Evolutionary conservation across 2,113 vertebrate species (phyloP), one percentile per base, ranked within the genome.

Genomic region (Cervus canadensis): DNA sequence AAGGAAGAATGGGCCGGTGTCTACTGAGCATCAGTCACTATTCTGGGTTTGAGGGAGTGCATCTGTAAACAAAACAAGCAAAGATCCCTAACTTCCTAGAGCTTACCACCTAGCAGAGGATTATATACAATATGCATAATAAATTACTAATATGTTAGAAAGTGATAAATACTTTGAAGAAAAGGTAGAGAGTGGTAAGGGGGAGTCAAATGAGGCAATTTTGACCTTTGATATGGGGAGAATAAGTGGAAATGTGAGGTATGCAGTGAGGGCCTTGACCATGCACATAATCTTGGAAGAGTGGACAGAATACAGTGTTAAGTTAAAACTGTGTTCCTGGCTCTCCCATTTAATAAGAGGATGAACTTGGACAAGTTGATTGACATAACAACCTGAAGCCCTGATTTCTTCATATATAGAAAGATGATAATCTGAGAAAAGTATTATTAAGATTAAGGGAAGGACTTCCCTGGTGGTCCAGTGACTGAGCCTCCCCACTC

Each of bases 331-430:
- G 43, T 89, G 26, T 95, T 50, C 81, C 45, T 97, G 33, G 36
- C n/a, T 85, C 3, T 96, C 62, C 33, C 86, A 76, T 40, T 76
- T 96, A 40, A 9, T 8, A 97, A 89, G 23, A 64, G 79, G 89
- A 43, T 95, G 76, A 97, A 93, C 56, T 67, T 96, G 54, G 74
- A 74, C 52, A 95, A 88, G 60, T 95, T 95, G 88, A 95, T 81
- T 94, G 86, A 90, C 71, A 71, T 97, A 97, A 94, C 56, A 97
- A 84, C 43, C 33, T 89, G 52, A 67, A 89, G 64, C 48, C 88
- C 74, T 95, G 25, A 62, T 95, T 97, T 91, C 50, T 45, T 97
- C 33, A 11, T 91, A 36, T 95, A 52, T 76, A 45, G 92, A 95
- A 89, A 40, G 78, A 50, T 93, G 87, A 93, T 91, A 95, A 36